These are phyloP conservation scores for Aphaenogaster rudis DNA, from an alignment of 1,140 invertebrate genomes.

Conservation along the genomic window DNA sequence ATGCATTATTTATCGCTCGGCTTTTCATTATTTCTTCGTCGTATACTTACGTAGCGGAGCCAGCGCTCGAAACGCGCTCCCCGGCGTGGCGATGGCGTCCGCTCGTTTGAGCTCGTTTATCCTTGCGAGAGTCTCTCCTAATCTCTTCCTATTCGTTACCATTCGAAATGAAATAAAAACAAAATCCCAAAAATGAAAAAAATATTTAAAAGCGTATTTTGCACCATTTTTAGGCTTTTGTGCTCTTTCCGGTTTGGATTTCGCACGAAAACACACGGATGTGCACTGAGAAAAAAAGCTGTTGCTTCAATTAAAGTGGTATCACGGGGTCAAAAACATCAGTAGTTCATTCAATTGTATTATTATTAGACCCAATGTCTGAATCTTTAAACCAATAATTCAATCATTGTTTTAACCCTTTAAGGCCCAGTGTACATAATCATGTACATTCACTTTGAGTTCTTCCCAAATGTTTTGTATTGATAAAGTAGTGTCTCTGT, in stretches of 20 bases:
- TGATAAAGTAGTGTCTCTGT: too few relatives aligned
- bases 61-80: conserved; percentile 67
- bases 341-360: too few relatives aligned
- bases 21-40: conserved; percentile 85
- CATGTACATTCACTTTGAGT: too few relatives aligned
- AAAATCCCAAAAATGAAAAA: background rate
- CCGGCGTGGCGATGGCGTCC: conserved; percentile 26
- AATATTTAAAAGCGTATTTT: background rate
- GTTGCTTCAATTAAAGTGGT: too few relatives aligned
- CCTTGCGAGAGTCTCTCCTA: background rate
- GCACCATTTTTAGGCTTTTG: background rate
- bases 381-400: too few relatives aligned
- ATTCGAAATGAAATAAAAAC: too few relatives aligned
- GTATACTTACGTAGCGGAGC: conserved; percentile 46
- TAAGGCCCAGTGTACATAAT: too few relatives aligned
- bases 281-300: too few relatives aligned
- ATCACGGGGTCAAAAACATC: too few relatives aligned
- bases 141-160: conserved; percentile 17
- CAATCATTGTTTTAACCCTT: too few relatives aligned
- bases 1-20: conserved; percentile 86
- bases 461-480: too few relatives aligned
- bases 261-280: background rate
- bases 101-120: conserved; percentile 52
- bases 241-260: background rate
- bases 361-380: too few relatives aligned